These are phyloP conservation scores for Zygaena filipendulae DNA, from an alignment of 2,888 invertebrate genomes.

Conservation along the genomic window DNA sequence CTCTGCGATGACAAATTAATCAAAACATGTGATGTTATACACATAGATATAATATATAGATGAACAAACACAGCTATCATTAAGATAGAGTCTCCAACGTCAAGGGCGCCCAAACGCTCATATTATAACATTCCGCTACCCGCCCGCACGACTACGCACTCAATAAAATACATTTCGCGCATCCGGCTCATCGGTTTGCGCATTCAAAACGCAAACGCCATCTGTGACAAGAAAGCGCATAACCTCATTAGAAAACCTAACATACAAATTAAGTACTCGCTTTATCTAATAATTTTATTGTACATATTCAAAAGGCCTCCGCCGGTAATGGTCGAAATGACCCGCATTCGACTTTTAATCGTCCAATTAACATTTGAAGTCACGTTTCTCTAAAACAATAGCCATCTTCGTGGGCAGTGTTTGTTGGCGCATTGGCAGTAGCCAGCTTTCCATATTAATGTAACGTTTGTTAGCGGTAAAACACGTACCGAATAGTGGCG, in stretches of 20 bases:
- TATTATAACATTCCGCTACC: slow-evolving; percentile 47
- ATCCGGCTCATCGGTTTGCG: slow-evolving; percentile 59
- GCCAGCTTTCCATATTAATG: slow-evolving; percentile 66
- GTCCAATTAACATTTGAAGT: slow-evolving; percentile 67
- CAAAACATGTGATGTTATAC: no score
- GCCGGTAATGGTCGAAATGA: slow-evolving; percentile 61
- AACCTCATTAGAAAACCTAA: slow-evolving; percentile 67
- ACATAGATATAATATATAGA: no score
- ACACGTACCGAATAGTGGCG: slow-evolving; percentile 56
- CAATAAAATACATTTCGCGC: slow-evolving; percentile 60
- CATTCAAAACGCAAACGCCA: slow-evolving; percentile 52
- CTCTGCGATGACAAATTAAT: no score
- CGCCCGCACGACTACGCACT: slow-evolving; percentile 44
- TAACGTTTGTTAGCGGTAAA: slow-evolving; percentile 66
- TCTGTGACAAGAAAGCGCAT: slow-evolving; percentile 68
- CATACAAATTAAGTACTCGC: slow-evolving; percentile 54
- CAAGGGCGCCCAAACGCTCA: no score
- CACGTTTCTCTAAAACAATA: slow-evolving; percentile 66
- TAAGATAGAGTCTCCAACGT: slow-evolving; percentile 30
- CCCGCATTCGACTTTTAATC: slow-evolving; percentile 67
- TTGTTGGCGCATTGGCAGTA: slow-evolving; percentile 61
- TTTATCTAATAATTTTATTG: slow-evolving; percentile 66
- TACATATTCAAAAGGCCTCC: slow-evolving; percentile 67
- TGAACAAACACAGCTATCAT: no score
- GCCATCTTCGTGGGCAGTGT: slow-evolving; percentile 66